A percentile compares a stretch with the other conserved stretches of the same genome.
phyloP scores from a whole-genome alignment of 2,888 invertebrate species.

The Pinctada fucata region DNA sequence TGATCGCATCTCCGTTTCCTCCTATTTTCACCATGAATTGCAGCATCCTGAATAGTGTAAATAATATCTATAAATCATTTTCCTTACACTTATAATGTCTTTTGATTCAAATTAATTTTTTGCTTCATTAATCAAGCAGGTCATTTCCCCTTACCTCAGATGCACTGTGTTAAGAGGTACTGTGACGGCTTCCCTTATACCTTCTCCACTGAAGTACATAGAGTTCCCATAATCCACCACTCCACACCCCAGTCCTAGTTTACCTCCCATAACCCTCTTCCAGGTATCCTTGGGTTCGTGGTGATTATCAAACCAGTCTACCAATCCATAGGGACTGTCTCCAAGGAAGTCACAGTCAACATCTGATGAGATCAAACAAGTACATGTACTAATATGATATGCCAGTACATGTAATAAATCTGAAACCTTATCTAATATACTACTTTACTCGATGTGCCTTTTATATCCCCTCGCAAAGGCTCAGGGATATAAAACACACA shows the following conservation, averaged over 20 bases:
- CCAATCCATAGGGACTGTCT: slow-evolving; percentile 66
- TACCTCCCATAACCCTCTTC: slow-evolving; percentile 71
- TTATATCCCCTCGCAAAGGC: no score
- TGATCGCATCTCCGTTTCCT: slow-evolving; percentile 52
- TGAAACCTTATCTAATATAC: no score
- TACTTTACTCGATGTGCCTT: no score
- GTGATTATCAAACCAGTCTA: slow-evolving; percentile 75
- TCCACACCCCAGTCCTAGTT: slow-evolving; percentile 73
- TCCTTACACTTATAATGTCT: not conserved
- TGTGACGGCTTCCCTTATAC: slow-evolving; percentile 74
- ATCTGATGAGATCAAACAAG: slow-evolving; percentile 41
- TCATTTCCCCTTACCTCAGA: slow-evolving; percentile 58
- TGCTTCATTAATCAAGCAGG: not conserved
- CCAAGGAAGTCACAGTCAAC: slow-evolving; percentile 56
- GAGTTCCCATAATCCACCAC: slow-evolving; percentile 73
- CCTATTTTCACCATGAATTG: slow-evolving; percentile 75
- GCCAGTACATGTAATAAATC: no score
- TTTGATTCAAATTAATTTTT: not conserved
- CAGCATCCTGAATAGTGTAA: slow-evolving; percentile 65
- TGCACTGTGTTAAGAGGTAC: slow-evolving; percentile 71
- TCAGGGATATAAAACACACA: no score
- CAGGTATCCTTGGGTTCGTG: slow-evolving; percentile 70
- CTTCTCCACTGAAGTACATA: slow-evolving; percentile 73
- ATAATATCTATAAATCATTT: not conserved
- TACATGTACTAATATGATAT: no score